Evolutionary conservation across 2,797 vertebrate species (phyloP), one percentile per base, ranked within the genome.

Genomic region (Myotis findleyi): DNA sequence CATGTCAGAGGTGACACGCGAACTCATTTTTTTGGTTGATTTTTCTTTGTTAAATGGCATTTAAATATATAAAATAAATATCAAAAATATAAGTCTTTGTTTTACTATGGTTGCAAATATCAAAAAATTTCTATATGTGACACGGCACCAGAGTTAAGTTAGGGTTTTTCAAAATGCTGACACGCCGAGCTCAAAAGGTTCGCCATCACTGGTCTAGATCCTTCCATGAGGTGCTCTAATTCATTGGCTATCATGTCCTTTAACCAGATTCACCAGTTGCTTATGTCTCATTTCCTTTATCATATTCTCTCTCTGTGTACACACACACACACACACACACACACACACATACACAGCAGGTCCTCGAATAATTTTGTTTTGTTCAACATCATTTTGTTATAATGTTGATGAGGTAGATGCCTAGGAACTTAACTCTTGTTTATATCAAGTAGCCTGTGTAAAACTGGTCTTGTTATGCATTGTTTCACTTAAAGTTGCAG

Each of bases 301-400:
- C 25, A 7, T 30, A 18, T 11, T 47, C 21, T 38, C 1, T 23
- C 5, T 51, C 1, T 27, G 14, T 8, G 0, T 13, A n/a, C 0
- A 21, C 9, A 33, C 7, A n/a, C 23, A n/a, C 71, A 73, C 21
- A 41, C 36, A 41, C 36, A 69, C 7, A 72, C 23, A 69, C 7
- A 44, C 23, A 72, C 25, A 44, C 38, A 72, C 38, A 72, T 3
- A 72, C 33, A n/a, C 11, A 59, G 27, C 38, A 64, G 18, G 18
- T 47, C 41, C 41, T 82, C 13, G 10, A 81, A 81, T 59, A 81
- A 62, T 81, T 41, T 44, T 79, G 53, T 57, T 80, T 80, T 41
- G 30, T 47, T n/a, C 13, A 66, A 25, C 80, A 66, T 82, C 80
- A 66, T 66, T 82, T 33, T 82, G 30, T 82, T 66, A 66, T 30